These are phyloP conservation scores for Malacosoma neustria DNA, from an alignment of 2,888 invertebrate genomes.

Conservation along the genomic window DNA sequence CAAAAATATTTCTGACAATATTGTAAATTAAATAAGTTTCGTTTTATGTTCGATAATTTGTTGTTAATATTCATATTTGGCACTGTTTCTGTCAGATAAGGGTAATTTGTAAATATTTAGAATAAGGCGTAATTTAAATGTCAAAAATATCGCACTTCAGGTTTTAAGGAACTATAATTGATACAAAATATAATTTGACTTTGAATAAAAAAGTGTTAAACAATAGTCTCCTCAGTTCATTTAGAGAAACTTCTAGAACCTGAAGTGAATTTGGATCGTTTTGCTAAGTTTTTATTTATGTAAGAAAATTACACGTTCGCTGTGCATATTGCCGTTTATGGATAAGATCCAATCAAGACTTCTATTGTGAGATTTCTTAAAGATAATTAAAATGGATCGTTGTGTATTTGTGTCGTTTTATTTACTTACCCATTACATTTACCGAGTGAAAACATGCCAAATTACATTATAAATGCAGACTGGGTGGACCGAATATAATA, in stretches of 20 bases:
- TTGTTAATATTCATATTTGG: neutral
- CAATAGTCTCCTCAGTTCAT: no score
- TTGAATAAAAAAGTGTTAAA: no score
- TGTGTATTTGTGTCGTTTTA: conserved; percentile 49
- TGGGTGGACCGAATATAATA: no score
- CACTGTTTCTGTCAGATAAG: neutral
- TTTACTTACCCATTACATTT: no score
- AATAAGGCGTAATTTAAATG: neutral
- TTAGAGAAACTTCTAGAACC: no score
- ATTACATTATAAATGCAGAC: no score
- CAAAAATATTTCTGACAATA: conserved; percentile 1
- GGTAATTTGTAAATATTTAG: neutral
- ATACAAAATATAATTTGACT: no score
- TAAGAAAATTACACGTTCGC: conserved; percentile 34
- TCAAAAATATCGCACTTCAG: neutral
- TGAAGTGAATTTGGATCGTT: conserved; percentile 21
- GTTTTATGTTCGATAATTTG: neutral
- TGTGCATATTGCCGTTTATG: conserved; percentile 69
- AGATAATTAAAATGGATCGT: conserved; percentile 59
- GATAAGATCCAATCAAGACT: conserved; percentile 71
- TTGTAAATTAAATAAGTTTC: neutral
- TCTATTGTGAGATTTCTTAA: conserved; percentile 69
- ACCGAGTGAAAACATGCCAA: no score
- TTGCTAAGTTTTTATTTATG: conserved; percentile 37
- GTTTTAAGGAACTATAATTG: no score